phyloP scores from a whole-genome alignment of 2,888 invertebrate genomes.

The Drosophila cyrtoloma region DNA sequence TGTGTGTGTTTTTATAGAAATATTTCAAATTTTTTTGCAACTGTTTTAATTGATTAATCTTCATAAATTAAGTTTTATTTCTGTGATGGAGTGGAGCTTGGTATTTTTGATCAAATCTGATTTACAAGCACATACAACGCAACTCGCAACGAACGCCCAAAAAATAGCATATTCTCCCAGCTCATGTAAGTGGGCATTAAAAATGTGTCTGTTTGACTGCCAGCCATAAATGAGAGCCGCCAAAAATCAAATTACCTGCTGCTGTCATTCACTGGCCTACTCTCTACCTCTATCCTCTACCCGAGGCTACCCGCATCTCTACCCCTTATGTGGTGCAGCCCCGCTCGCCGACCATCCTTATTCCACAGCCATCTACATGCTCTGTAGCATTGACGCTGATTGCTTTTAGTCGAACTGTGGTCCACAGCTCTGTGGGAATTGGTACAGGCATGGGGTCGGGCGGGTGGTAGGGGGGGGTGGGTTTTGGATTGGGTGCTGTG shows the following conservation, averaged over 20 bases:
- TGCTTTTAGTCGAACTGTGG: slow-evolving; percentile 69
- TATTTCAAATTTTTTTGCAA: background rate
- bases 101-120: background rate
- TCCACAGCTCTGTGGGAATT: slow-evolving; percentile 29
- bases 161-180: background rate
- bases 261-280: slow-evolving; percentile 34
- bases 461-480: background rate
- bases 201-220: slow-evolving; percentile 24
- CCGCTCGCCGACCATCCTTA: background rate
- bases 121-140: background rate
- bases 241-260: slow-evolving; percentile 67
- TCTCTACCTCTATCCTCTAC: background rate
- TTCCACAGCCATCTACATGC: slow-evolving; percentile 2
- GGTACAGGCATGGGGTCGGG: background rate
- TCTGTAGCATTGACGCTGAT: slow-evolving; percentile 64
- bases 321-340: no score
- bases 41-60: background rate
- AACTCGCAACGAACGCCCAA: background rate
- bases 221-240: slow-evolving; percentile 57
- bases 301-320: background rate
- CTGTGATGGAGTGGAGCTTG: background rate
- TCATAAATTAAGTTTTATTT: background rate
- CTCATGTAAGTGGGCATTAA: slow-evolving; percentile 35
- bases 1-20: background rate
- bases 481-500: slow-evolving; percentile 10